These are phyloP conservation scores for Meloidogyne chitwoodi DNA, from an alignment of 1,140 invertebrate genomes.

Conservation along the genomic window DNA sequence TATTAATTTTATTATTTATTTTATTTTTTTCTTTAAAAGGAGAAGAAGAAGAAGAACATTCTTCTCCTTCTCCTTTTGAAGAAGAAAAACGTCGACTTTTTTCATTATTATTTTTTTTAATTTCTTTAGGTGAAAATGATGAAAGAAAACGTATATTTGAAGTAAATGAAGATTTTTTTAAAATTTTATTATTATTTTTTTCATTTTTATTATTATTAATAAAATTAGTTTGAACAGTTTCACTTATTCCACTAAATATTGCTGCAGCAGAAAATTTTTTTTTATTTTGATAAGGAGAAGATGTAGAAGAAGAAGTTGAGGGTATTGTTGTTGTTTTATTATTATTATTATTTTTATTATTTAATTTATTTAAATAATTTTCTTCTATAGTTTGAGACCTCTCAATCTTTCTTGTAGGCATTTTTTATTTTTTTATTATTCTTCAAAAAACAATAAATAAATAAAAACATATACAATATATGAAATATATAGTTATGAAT, in stretches of 20 bases:
- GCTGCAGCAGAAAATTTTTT: slow-evolving; percentile 17
- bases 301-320: neutral
- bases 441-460: neutral
- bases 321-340: neutral
- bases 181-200: too few relatives aligned
- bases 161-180: slow-evolving; percentile 14
- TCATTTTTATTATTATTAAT: neutral
- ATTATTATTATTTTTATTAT: neutral
- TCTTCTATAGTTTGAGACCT: slow-evolving; percentile 14
- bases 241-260: slow-evolving; percentile 19
- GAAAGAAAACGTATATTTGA: slow-evolving; percentile 6
- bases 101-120: neutral
- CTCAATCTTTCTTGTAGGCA: neutral
- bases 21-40: neutral
- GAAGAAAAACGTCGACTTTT: neutral
- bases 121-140: slow-evolving; percentile 11
- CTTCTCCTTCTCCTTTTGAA: neutral
- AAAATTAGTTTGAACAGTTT: slow-evolving; percentile 1
- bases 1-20: too few relatives aligned
- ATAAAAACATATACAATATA: neutral
- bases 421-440: neutral
- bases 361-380: neutral
- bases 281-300: neutral
- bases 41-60: too few relatives aligned
- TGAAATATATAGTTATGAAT: neutral